A percentile compares a stretch with the other conserved stretches of the same genome.
Evolutionary conservation across 2,888 invertebrate species (phyloP).

Genomic region (Epiblema foenella): DNA sequence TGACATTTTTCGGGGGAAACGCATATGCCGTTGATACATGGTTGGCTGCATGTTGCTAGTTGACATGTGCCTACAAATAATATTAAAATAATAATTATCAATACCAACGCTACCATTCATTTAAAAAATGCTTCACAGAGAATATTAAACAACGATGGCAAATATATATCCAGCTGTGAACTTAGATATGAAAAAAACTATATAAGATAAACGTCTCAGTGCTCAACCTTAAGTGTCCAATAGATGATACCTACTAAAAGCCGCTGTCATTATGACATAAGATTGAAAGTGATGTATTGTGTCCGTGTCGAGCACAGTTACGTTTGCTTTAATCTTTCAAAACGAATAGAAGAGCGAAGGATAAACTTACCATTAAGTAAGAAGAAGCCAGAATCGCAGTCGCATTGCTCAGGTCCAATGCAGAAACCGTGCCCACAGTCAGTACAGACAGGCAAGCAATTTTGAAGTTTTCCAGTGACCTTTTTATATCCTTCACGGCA

Average conservation of each 20-base stretch:
- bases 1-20: slow-evolving; percentile 46
- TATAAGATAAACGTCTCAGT: too few relatives aligned
- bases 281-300: too few relatives aligned
- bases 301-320: too few relatives aligned
- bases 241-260: too few relatives aligned
- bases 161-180: too few relatives aligned
- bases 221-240: too few relatives aligned
- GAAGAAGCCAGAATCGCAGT: slow-evolving; percentile 72
- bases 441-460: slow-evolving; percentile 48
- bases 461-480: background rate
- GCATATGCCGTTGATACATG: slow-evolving; percentile 44
- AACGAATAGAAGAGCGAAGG: too few relatives aligned
- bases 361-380: background rate
- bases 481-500: slow-evolving; percentile 51
- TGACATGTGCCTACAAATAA: background rate
- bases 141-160: too few relatives aligned
- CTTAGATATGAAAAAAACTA: too few relatives aligned
- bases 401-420: slow-evolving; percentile 71
- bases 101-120: background rate
- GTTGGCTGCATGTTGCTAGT: slow-evolving; percentile 49
- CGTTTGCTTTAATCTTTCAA: too few relatives aligned
- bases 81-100: background rate
- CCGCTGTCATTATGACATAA: too few relatives aligned
- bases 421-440: slow-evolving; percentile 55
- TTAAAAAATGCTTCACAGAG: too few relatives aligned